Base-by-base conservation (phyloP, 2,888 invertebrate species). In the Mesorhabditis sp. region DNA sequence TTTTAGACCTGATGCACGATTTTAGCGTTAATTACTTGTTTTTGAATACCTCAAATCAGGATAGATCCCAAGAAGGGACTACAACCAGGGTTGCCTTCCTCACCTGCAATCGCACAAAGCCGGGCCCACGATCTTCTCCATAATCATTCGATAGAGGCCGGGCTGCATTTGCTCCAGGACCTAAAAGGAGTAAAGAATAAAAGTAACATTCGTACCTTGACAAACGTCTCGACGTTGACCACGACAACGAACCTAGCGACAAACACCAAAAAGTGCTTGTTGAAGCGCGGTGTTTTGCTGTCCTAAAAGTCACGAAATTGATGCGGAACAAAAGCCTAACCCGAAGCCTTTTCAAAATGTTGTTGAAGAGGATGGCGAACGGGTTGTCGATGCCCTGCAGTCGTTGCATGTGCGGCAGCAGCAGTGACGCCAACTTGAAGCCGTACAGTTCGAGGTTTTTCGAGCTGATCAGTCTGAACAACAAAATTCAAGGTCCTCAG, bases 401-500 rank as follows among this genome's bases (percentile, higher is more conserved):
- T 28, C 28, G 67, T 61, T 78, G 76, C n/a, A 78, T 70, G 1
- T 74, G 73, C 2, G 79, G 79, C 4, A 97, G 89, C 82, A 98
- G 90, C 65, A 91, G 91, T 85, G 93, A 92, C 78, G 98, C 90
- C 7, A 98, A 89, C 83, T 92, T 91, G 87, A 98, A 96, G 5
- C 96, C 97, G 87, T 97, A 94, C 83, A 95, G 94, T 87, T 98
- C 97, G 85, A 96, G 93, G 0, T 91, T 89, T 88, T 94, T 95
- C 0, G 95, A 95, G 0, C 95, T 93, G 74, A 97, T 92, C 84
- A 98, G 89, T 87, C 97, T 70, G 41, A 80, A 95, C 76, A 10
- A 87, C 88, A 79, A 82, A 83, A 88, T 88, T 77, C 43, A 82
- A 85, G 13, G 73, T 10, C 4, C 42, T 13, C 13, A n/a, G 4